Evolutionary conservation across 2,888 invertebrate genomes (phyloP).

Genomic region (Lypha dubia): DNA sequence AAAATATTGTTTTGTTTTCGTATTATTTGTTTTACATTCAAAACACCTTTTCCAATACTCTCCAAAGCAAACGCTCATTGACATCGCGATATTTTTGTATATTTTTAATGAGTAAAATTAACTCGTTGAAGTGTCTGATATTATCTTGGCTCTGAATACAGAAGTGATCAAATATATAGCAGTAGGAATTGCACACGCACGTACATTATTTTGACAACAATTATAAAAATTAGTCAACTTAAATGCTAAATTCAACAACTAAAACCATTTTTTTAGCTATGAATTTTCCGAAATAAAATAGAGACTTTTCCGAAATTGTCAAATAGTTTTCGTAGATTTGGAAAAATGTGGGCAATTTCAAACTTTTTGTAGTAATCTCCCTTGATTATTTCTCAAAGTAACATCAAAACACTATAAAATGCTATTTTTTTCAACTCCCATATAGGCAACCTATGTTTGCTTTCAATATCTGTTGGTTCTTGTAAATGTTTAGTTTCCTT

Average conservation of each 20-base stretch:
- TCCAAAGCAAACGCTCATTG: constrained; percentile 23
- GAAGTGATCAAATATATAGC: not conserved
- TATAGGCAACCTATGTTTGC: constrained; percentile 46
- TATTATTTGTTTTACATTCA: constrained; percentile 41
- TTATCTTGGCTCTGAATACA: not conserved
- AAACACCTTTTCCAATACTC: constrained; percentile 52
- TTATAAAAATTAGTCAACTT: no score
- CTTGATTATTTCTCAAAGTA: no score
- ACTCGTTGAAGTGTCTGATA: not conserved
- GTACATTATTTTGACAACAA: no score
- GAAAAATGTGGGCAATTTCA: no score
- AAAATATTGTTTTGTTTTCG: constrained; percentile 57
- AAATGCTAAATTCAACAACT: no score
- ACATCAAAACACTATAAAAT: not conserved
- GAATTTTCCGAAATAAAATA: no score
- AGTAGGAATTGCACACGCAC: no score
- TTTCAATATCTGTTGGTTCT: constrained; percentile 51
- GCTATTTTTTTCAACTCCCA: not conserved
- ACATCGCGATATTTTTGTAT: constrained; percentile 3
- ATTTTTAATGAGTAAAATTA: not conserved
- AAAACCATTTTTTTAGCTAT: no score
- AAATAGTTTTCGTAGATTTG: no score
- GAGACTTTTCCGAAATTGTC: no score
- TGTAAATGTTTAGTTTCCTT: constrained; percentile 38
- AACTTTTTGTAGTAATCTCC: no score